Conservation (phyloP, 2,113 vertebrate genomes). For the Saguinus imperator region DNA sequence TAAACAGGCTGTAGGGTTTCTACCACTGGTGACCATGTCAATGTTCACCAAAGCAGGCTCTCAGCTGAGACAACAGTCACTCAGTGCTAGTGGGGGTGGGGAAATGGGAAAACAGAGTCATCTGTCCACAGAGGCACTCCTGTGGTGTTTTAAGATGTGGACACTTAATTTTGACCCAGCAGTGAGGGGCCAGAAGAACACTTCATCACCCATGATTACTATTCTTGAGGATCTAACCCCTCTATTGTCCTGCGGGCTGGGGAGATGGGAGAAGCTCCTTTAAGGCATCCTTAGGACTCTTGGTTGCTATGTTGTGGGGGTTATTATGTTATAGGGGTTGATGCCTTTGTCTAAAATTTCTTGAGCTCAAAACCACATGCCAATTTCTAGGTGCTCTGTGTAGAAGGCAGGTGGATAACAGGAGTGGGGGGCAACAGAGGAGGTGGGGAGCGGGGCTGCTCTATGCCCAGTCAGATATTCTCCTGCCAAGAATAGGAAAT, state of each 20-base stretch:
- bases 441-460: not conserved
- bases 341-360: constrained; percentile 23
- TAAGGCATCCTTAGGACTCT: not conserved
- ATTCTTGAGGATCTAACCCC: not conserved
- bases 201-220: not conserved
- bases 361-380: not conserved
- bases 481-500: constrained; percentile 68
- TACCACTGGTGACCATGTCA: not conserved
- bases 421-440: not conserved
- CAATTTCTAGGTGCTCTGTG: not conserved
- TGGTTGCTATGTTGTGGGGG: not conserved
- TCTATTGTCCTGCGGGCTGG: not conserved
- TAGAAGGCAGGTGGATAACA: not conserved
- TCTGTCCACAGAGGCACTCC: not conserved
- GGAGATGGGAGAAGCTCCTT: not conserved
- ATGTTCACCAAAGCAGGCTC: not conserved
- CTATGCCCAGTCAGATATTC: constrained; percentile 34
- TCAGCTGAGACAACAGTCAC: not conserved
- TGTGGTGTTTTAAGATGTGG: not conserved
- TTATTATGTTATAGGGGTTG: not conserved
- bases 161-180: not conserved
- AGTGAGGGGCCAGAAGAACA: not conserved
- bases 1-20: constrained; percentile 23
- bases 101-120: not conserved
- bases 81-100: not conserved